Base-by-base conservation (phyloP, 2,797 vertebrate species). In the Distichodus sexfasciatus region DNA sequence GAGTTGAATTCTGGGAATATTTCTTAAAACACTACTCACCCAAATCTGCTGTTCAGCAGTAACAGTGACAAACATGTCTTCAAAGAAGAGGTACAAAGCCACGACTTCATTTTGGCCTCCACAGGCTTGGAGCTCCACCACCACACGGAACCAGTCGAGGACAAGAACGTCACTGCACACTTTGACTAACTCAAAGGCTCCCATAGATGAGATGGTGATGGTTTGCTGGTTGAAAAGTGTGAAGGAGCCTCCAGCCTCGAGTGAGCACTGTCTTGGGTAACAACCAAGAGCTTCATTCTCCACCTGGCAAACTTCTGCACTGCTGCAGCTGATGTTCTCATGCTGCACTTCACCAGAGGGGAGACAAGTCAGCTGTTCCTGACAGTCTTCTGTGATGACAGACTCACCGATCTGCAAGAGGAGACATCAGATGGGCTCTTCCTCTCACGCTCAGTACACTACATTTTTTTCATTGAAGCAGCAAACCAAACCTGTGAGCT, bases 141-240 rank as follows among this genome's bases (percentile, higher is more conserved):
- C 75, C 21, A 91, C 83, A 0, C 74, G 81, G 80, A 92, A 93
- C 73, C 86, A 82, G 14, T 77, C 74, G 0, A 51, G 55, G 1
- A 62, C 71, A 0, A 15, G 0, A 3, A 71, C 55, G 0, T 6
- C 66, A 0, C 31, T 11, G 36, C 84, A 85, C 14, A 19, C 68
- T 28, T 76, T 62, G 33, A 82, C 64, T 1, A 86, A 23, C 38
- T 88, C 88, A 61, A 92, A 94, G 0, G 81, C 0, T 60, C 92
- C 92, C 0, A 80, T 86, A 0, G 82, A 83, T 64, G 87, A 83
- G 75, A 94, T 83, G 60, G 77, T 54, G 2, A 88, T 88, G 10
- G 17, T 57, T 4, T 2, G 9, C 0, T 89, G 88, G 0, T 85
- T 90, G 0, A 92, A 94, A 51, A 35, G 82, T 40, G 79, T 36